Conservation (phyloP, 2,888 invertebrate species). For the Platynereis dumerilii region DNA sequence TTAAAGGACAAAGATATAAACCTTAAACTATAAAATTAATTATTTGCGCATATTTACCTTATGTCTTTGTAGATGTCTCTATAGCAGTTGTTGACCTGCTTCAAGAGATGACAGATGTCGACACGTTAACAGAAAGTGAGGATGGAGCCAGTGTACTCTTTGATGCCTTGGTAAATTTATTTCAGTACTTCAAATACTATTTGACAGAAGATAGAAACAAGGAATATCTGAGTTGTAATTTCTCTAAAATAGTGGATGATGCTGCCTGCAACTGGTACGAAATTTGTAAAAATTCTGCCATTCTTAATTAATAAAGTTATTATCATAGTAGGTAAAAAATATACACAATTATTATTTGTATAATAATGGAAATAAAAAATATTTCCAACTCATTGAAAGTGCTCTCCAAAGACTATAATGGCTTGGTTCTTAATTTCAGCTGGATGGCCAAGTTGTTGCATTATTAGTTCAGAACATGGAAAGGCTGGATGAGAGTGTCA, state of each 20-base stretch:
- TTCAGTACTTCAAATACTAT: slow-evolving; percentile 3
- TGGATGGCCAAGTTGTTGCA: slow-evolving; percentile 89
- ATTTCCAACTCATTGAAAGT: no score
- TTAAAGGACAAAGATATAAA: no score
- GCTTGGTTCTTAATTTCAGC: slow-evolving; percentile 58
- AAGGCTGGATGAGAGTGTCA: slow-evolving; percentile 88
- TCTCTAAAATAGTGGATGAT: no score
- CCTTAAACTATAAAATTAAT: no score
- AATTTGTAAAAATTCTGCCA: no score
- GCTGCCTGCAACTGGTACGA: no score
- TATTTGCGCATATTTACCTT: no score
- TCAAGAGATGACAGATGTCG: slow-evolving; percentile 93
- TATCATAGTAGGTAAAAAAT: no score
- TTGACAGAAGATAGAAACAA: background rate
- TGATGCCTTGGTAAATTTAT: slow-evolving; percentile 72
- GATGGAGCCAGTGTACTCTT: slow-evolving; percentile 89
- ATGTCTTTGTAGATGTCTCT: slow-evolving; percentile 74
- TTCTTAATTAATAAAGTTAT: no score
- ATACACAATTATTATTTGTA: no score
- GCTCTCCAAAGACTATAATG: no score
- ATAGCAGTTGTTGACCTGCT: slow-evolving; percentile 78
- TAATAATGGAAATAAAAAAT: no score
- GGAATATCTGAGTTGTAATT: background rate
- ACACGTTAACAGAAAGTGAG: slow-evolving; percentile 91
- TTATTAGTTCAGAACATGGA: slow-evolving; percentile 91